Conservation (phyloP, 2,797 vertebrate genomes). For the Sebastes hubbsi region DNA sequence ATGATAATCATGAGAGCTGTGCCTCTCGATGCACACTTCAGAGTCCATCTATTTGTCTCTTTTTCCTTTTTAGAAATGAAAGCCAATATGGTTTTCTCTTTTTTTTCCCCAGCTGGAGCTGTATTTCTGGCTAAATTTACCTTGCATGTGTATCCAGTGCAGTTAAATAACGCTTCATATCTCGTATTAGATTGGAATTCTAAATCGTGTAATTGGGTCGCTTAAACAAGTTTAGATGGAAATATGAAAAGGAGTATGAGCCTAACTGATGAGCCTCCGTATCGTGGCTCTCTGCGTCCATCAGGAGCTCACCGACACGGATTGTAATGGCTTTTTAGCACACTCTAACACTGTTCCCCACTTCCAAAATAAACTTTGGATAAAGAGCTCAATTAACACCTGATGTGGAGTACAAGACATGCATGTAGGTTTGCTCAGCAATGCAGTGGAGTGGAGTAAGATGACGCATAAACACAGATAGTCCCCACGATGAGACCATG, state of each 20-base stretch:
- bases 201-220: conserved; percentile 49
- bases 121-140: conserved; percentile 43
- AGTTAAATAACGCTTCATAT: conserved; percentile 39
- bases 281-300: conserved; percentile 32
- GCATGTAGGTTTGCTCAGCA: conserved; percentile 2
- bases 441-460: neutral
- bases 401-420: conserved; percentile 41
- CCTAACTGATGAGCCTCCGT: conserved; percentile 31
- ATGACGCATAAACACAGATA: conserved; percentile 37
- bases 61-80: conserved; percentile 63
- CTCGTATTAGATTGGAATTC: conserved; percentile 54
- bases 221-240: conserved; percentile 44
- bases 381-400: conserved; percentile 59
- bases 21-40: conserved; percentile 67
- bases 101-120: conserved; percentile 27
- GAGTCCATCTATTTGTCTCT: conserved; percentile 59
- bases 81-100: conserved; percentile 41
- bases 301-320: conserved; percentile 28
- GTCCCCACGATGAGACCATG: conserved; percentile 41
- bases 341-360: conserved; percentile 11
- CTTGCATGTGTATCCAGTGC: conserved; percentile 22
- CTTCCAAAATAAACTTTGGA: conserved; percentile 45
- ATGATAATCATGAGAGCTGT: conserved; percentile 68
- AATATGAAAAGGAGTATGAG: conserved; percentile 50
- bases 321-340: conserved; percentile 49